These are phyloP conservation scores for Paramormyrops kingsleyae DNA, from an alignment of 2,113 vertebrate species.

Conservation along the genomic window DNA sequence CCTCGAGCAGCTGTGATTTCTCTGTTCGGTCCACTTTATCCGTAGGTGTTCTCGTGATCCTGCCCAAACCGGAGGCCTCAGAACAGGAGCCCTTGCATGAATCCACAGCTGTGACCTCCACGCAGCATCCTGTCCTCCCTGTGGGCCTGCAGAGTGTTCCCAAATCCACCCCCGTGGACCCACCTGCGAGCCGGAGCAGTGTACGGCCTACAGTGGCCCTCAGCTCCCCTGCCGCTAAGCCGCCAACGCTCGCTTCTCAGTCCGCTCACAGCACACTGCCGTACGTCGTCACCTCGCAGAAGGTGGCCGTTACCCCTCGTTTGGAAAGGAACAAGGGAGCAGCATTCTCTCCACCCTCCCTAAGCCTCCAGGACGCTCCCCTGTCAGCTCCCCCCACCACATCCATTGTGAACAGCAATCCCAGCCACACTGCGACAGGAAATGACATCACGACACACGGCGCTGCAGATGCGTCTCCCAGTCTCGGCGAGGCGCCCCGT, in stretches of 20 bases:
- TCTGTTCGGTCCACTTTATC: not conserved
- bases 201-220: not conserved
- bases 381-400: slow-evolving; percentile 39
- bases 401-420: slow-evolving; percentile 23
- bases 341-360: slow-evolving; percentile 13
- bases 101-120: not conserved
- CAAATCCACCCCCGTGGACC: not conserved
- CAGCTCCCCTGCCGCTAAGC: not conserved
- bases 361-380: slow-evolving; percentile 18
- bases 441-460: not conserved
- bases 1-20: not conserved
- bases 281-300: slow-evolving; percentile 56
- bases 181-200: not conserved
- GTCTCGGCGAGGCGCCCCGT: not conserved
- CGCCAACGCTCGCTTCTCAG: not conserved
- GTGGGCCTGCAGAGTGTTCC: not conserved
- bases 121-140: not conserved
- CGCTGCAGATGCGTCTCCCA: not conserved
- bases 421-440: not conserved
- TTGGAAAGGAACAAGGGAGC: slow-evolving; percentile 26
- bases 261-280: slow-evolving; percentile 34
- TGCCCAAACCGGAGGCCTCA: not conserved
- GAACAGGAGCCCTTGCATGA: not conserved
- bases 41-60: not conserved
- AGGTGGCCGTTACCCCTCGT: slow-evolving; percentile 33